Evolutionary conservation across 2,113 vertebrate species (phyloP).

Genomic region (Odocoileus virginianus): DNA sequence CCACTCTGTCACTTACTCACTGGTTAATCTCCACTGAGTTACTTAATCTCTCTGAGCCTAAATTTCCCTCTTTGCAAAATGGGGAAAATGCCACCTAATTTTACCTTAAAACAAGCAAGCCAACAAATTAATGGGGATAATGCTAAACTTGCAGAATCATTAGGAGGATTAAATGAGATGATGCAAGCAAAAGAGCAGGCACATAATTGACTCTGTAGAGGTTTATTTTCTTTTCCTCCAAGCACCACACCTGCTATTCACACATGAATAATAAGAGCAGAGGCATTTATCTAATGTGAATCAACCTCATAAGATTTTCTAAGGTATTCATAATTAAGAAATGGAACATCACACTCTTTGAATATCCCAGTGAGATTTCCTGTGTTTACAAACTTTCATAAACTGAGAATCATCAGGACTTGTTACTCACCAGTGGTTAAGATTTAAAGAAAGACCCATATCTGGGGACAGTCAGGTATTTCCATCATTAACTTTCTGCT

Average conservation of each 20-base stretch:
- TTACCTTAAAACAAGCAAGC: neutral
- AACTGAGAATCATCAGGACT: neutral
- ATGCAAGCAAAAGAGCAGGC: neutral
- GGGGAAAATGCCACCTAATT: neutral
- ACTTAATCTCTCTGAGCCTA: neutral
- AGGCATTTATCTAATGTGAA: neutral
- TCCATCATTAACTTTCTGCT: neutral
- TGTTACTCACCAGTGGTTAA: neutral
- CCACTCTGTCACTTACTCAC: neutral
- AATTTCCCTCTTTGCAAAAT: neutral
- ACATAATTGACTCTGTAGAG: neutral
- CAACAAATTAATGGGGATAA: neutral
- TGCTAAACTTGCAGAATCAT: neutral
- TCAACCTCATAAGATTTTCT: neutral
- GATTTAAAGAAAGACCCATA: neutral
- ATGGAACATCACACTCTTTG: neutral
- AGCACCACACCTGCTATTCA: neutral
- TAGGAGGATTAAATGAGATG: neutral
- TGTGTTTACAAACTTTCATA: neutral
- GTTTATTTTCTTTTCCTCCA: neutral
- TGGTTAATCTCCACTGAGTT: neutral
- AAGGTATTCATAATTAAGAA: neutral
- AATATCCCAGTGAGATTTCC: neutral
- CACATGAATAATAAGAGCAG: neutral
- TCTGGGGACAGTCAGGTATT: neutral